phyloP scores from a whole-genome alignment of 2,113 vertebrate species.

The Hemicordylus capensis region DNA sequence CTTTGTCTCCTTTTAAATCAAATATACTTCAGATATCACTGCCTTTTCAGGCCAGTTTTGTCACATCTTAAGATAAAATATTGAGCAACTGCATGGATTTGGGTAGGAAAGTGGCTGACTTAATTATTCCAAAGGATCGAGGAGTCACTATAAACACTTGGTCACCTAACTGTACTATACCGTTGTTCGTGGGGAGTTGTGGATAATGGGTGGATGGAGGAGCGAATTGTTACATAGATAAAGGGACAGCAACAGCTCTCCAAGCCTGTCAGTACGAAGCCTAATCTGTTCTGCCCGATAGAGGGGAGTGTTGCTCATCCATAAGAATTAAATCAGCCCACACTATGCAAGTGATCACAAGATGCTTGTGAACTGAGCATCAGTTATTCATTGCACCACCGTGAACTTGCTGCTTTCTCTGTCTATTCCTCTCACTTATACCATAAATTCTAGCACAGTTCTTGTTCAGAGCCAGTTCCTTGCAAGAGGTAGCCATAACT shows the following conservation, averaged over 20 bases:
- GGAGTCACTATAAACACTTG: neutral
- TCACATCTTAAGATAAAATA: neutral
- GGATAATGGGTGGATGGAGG: neutral
- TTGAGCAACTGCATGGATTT: neutral
- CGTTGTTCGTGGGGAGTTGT: neutral
- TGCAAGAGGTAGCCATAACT: neutral
- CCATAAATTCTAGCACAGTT: fast-evolving
- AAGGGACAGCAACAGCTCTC: neutral
- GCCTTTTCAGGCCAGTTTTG: neutral
- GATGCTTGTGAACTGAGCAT: neutral
- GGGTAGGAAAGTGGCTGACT: neutral
- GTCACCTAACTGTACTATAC: neutral
- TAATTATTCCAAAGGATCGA: neutral
- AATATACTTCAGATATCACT: neutral
- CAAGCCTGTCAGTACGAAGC: neutral
- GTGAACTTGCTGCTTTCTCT: neutral
- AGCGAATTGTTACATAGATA: neutral
- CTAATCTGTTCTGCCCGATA: neutral
- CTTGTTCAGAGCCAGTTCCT: neutral
- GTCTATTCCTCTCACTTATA: neutral
- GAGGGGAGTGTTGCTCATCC: slow-evolving; percentile 26
- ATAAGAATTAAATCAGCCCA: neutral
- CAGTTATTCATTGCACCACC: neutral
- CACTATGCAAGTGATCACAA: neutral
- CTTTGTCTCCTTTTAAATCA: no score